Evolutionary conservation across 2,888 invertebrate genomes (phyloP).

Genomic region (Malacosoma neustria): DNA sequence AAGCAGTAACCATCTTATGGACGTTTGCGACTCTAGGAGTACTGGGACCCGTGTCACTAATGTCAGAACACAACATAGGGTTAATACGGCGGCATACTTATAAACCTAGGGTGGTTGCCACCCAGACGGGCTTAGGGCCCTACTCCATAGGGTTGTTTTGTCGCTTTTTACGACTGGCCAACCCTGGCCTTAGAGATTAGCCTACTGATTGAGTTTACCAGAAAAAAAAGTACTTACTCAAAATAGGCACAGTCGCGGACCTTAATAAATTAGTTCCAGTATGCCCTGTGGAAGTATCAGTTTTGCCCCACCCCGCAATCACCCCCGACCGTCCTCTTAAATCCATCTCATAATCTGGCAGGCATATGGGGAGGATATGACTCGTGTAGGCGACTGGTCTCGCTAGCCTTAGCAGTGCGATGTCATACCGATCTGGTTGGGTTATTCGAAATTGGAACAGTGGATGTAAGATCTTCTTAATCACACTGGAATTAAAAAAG

Average conservation of each 20-base stretch:
- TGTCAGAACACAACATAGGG: too few relatives aligned
- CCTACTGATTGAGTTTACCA: too few relatives aligned
- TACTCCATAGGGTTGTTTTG: too few relatives aligned
- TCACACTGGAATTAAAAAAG: too few relatives aligned
- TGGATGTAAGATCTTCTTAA: slow-evolving; percentile 85
- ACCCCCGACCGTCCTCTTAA: slow-evolving; percentile 51
- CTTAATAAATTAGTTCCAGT: slow-evolving; percentile 87
- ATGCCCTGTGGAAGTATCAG: slow-evolving; percentile 80
- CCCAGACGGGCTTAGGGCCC: too few relatives aligned
- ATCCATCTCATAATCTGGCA: slow-evolving; percentile 73
- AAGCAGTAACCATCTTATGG: too few relatives aligned
- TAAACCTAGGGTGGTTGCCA: too few relatives aligned
- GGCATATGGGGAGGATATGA: slow-evolving; percentile 86
- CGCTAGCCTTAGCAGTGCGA: slow-evolving; percentile 83
- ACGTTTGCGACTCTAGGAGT: too few relatives aligned
- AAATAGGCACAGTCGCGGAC: slow-evolving; percentile 87
- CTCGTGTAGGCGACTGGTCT: slow-evolving; percentile 77
- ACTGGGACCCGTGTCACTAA: too few relatives aligned
- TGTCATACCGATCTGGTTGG: slow-evolving; percentile 88
- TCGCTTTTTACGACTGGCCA: too few relatives aligned
- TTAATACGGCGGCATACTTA: too few relatives aligned
- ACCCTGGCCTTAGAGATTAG: too few relatives aligned
- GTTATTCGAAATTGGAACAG: slow-evolving; percentile 86
- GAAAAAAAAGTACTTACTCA: slow-evolving; percentile 80
- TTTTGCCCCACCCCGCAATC: slow-evolving; percentile 91